phyloP scores from a whole-genome alignment of 1,140 invertebrate species.

The Orius laevigatus region DNA sequence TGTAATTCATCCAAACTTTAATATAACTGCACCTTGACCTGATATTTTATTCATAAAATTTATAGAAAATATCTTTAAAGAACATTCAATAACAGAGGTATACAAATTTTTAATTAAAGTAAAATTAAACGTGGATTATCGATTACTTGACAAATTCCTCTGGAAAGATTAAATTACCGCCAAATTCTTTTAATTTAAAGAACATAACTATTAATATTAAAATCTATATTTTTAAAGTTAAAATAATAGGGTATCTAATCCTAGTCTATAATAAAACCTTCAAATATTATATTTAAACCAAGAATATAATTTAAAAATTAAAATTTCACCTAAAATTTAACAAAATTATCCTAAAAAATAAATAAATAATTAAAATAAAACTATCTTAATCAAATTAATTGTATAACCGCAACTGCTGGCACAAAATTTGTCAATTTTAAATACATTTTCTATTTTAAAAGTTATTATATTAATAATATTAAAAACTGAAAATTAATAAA shows the following conservation, averaged over 20 bases:
- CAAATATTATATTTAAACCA: constrained; percentile 22
- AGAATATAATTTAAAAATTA: too few relatives aligned
- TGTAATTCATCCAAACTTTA: constrained; percentile 34
- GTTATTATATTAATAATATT: too few relatives aligned
- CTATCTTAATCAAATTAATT: too few relatives aligned
- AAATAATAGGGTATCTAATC: constrained; percentile 50
- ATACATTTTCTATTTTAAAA: too few relatives aligned
- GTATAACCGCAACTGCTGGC: too few relatives aligned
- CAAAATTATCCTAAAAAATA: too few relatives aligned
- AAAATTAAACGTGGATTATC: constrained; percentile 36
- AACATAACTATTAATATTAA: constrained; percentile 32
- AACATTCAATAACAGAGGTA: constrained; percentile 37
- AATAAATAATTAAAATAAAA: too few relatives aligned
- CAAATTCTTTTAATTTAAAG: constrained; percentile 38
- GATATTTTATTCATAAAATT: too few relatives aligned
- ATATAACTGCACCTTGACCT: constrained; percentile 40
- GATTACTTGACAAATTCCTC: constrained; percentile 39
- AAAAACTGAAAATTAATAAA: too few relatives aligned
- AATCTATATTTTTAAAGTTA: constrained; percentile 25
- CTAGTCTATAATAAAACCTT: constrained; percentile 29
- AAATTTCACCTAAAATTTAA: too few relatives aligned
- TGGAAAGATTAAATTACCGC: constrained; percentile 35
- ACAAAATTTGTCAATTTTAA: too few relatives aligned
- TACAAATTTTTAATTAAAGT: constrained; percentile 34
- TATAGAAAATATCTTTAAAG: constrained; percentile 32